Evolutionary conservation across 2,888 invertebrate species (phyloP), one percentile per base, ranked within the genome.

Genomic region (Esperia sulphurella): DNA sequence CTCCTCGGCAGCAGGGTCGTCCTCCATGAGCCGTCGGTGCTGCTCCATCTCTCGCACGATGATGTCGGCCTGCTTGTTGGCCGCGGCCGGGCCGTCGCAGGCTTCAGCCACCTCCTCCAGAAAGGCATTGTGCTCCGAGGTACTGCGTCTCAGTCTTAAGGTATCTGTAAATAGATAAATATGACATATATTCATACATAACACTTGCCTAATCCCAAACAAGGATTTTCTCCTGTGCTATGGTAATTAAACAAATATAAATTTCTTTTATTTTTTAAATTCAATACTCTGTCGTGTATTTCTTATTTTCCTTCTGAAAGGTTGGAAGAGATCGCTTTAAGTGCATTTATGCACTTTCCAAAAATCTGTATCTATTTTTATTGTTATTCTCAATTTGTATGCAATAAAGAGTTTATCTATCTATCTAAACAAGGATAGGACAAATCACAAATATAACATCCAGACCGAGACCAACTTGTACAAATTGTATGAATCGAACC

Each of bases 21-120:
- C 91, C 57, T 92, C 92, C 93, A 94, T 94, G 14, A 94, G 83
- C 33, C 86, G 81, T 30, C 89, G 84, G 58, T 93, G 92, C 67
- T 92, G 90, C 64, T 93, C 93, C 86, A 95, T 91, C 77, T 92
- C 92, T 35, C 90, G 83, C 7, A 92, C 92, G 56, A 94, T 93
- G 58, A 91, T 83, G 47, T 91, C 89, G 0, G 93, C 92, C 64
- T 92, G 91, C 50, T 83, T 75, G 38, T 91, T 89, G 0, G 68
- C 71, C 0, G 71, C 63, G 33, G 73, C 81, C 0, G 70, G 70
- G 0, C 60, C 58, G 45, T 75, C 79, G 0, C 58, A 55, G 1
- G 54, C 58, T 0, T 61, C 69, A 1, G 48, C 50, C 2, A 56
- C 55, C 13, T 70, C 76, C 31, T 79, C 80, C 49, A 86, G 55